Percentiles rank a stretch among this genome's conserved stretches.
These are phyloP conservation scores for Limnephilus marmoratus DNA, from an alignment of 2,888 invertebrate species.

Conservation along the genomic window DNA sequence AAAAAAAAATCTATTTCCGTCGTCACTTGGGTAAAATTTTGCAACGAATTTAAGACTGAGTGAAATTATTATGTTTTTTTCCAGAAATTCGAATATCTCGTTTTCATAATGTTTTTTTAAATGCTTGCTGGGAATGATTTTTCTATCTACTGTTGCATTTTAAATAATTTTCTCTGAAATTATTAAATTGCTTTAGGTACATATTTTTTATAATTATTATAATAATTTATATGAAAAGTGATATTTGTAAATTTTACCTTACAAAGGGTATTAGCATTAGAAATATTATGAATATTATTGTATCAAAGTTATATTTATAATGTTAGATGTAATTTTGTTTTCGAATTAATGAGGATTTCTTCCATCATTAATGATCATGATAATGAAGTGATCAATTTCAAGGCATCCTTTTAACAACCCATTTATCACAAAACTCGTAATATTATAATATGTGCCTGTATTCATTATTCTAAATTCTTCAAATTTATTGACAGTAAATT, in stretches of 20 bases:
- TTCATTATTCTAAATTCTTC: neutral
- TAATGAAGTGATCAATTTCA: neutral
- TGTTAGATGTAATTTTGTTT: neutral
- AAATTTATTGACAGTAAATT: neutral
- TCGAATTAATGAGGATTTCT: neutral
- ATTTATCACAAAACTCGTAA: neutral
- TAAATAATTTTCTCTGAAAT: neutral
- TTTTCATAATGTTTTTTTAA: neutral
- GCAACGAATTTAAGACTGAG: slow-evolving; percentile 32
- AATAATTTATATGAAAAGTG: slow-evolving; percentile 48
- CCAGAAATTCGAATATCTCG: neutral
- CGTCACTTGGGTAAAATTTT: neutral
- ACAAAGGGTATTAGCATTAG: slow-evolving; percentile 14
- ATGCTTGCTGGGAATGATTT: neutral
- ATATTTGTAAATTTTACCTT: slow-evolving; percentile 49
- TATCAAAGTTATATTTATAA: slow-evolving; percentile 13
- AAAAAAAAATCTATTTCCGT: neutral
- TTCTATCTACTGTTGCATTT: neutral
- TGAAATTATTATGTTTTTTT: slow-evolving; percentile 6
- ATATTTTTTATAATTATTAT: slow-evolving; percentile 1
- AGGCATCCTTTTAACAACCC: neutral
- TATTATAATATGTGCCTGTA: neutral
- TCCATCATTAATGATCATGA: neutral
- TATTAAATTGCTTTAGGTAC: neutral
- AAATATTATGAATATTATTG: slow-evolving; percentile 27